Base-by-base conservation (phyloP, 2,113 vertebrate species). In the Alouatta palliata region DNA sequence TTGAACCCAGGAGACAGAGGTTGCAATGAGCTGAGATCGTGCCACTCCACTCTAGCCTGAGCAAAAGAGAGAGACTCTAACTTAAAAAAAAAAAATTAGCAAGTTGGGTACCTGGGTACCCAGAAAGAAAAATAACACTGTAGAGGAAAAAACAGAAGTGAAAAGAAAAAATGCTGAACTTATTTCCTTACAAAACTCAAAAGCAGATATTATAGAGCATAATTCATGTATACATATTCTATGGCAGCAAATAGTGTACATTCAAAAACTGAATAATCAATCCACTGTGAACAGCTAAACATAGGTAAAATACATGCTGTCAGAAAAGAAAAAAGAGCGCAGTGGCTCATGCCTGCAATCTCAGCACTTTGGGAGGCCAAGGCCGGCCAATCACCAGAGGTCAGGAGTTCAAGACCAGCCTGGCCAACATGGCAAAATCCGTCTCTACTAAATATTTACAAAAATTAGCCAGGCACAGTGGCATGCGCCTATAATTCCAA, bases 111-210 rank as follows among this genome's bases (percentile, higher is more conserved):
- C 49, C 49, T 52, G 49, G 49, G 49, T 52, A 70, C 12, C 7
- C 27, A 73, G 13, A 40, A 88, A 91, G 5, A 76, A 90, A 56
- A 21, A 64, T 12, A 71, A 92, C 43, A 86, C 61, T n/a, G 43
- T 56, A 32, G 20, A 49, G 8, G 56, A 70, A 76, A 58, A 85
- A 40, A 77, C 35, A 88, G 91, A 81, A 52, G 21, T 37, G 5
- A 45, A 85, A 87, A 11, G 17, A 32, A 96, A 47, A 91, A 80
- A 47, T 70, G 14, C 32, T 84, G n/a, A 80, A 35, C 16, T 71
- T 88, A 94, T 49, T 71, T 95, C 49, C 71, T 92, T 73, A 77
- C 20, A 49, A 77, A 94, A 94, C 30, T 86, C 37, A 73, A 91
- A 94, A 77, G 58, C 19, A 96, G 30, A 11, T 68, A 71, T n/a